A percentile compares a stretch with the other conserved stretches of the same genome.
phyloP scores from a whole-genome alignment of 2,888 invertebrate genomes.

The Acanthococcus lagerstroemiae region DNA sequence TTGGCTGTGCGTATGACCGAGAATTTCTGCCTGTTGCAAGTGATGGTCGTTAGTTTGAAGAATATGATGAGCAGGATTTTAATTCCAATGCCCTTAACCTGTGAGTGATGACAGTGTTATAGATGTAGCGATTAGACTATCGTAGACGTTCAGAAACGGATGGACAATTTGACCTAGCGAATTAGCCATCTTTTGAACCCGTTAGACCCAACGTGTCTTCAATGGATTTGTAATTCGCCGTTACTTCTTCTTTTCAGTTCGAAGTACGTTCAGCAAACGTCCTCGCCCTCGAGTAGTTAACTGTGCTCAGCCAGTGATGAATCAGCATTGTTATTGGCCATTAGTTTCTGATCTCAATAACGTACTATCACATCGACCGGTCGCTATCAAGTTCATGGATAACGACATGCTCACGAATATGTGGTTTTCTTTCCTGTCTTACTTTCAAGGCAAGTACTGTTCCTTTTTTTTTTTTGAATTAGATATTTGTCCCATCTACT shows the following conservation, averaged over 20 bases:
- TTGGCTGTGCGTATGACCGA: constrained; percentile 84
- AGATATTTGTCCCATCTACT: no score
- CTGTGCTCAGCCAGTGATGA: constrained; percentile 84
- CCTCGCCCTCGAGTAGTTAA: constrained; percentile 84
- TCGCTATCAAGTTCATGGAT: constrained; percentile 78
- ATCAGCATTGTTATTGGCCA: constrained; percentile 97
- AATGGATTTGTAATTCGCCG: background rate
- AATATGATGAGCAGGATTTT: constrained; percentile 90
- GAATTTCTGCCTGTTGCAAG: constrained; percentile 77
- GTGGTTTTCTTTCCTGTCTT: constrained; percentile 90
- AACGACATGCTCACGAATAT: constrained; percentile 82
- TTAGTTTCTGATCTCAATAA: constrained; percentile 94
- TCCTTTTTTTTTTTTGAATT: no score
- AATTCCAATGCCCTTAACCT: constrained; percentile 75
- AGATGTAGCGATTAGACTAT: no score
- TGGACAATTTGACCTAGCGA: no score
- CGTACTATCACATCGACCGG: constrained; percentile 82
- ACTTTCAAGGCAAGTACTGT: constrained; percentile 70
- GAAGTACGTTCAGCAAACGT: background rate
- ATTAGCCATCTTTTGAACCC: no score
- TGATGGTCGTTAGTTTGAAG: constrained; percentile 81
- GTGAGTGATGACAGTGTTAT: constrained; percentile 43
- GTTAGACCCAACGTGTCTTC: no score
- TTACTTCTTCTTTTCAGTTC: constrained; percentile 5
- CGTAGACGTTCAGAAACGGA: no score